Conservation (phyloP, 2,797 vertebrate genomes). For the Phalloptychus januarius region DNA sequence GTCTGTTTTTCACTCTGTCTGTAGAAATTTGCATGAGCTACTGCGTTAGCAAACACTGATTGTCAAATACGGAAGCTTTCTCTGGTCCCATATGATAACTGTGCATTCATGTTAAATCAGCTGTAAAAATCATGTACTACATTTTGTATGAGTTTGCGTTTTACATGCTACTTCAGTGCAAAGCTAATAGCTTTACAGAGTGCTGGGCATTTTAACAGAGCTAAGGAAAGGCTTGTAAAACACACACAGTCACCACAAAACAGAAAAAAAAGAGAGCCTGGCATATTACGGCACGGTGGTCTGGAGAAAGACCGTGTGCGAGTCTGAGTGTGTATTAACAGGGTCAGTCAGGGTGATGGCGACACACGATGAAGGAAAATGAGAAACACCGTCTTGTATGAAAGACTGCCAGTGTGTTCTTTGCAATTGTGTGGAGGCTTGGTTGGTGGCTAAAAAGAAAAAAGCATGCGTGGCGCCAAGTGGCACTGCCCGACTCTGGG, state of each 20-base stretch:
- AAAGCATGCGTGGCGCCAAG: slow-evolving; percentile 53
- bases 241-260: slow-evolving; percentile 71
- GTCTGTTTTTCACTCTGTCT: background rate
- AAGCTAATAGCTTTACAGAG: slow-evolving; percentile 76
- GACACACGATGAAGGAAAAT: slow-evolving; percentile 72
- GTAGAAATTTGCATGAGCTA: background rate
- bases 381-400: slow-evolving; percentile 54
- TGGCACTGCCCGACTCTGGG: slow-evolving; percentile 52
- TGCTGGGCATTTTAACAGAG: slow-evolving; percentile 75
- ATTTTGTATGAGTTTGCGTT: slow-evolving; percentile 47
- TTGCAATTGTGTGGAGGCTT: slow-evolving; percentile 57
- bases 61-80: background rate
- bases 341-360: slow-evolving; percentile 69
- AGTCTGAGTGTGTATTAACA: slow-evolving; percentile 48
- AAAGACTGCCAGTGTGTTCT: slow-evolving; percentile 65
- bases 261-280: slow-evolving; percentile 58
- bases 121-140: background rate
- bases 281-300: slow-evolving; percentile 58
- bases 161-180: slow-evolving; percentile 72
- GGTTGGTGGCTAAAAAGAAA: slow-evolving; percentile 43
- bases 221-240: slow-evolving; percentile 71
- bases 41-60: background rate
- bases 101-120: slow-evolving; percentile 21
- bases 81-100: slow-evolving; percentile 15
- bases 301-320: slow-evolving; percentile 50